Evolutionary conservation across 2,888 invertebrate species (phyloP).

Genomic region (Troilus luridus): DNA sequence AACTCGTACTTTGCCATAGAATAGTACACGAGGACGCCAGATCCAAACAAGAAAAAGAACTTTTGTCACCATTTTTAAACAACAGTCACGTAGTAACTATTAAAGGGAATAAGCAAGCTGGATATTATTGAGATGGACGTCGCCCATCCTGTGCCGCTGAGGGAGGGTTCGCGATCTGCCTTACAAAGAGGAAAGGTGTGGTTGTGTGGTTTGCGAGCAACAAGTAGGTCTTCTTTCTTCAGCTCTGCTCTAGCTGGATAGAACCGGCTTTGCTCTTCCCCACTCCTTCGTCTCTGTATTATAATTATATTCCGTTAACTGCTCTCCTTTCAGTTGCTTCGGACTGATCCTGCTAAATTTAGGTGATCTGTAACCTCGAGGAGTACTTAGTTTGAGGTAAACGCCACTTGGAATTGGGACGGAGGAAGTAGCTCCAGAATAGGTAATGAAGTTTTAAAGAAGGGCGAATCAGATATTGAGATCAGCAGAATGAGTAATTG

Average conservation of each 20-base stretch:
- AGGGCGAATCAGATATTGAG: background rate
- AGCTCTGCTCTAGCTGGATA: conserved; percentile 31
- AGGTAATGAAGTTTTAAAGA: background rate
- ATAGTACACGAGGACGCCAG: too few species aligned
- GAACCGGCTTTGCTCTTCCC: conserved; percentile 46
- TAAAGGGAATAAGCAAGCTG: background rate
- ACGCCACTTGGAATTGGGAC: background rate
- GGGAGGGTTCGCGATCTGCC: background rate
- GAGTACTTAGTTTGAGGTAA: background rate
- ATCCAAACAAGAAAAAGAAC: too few species aligned
- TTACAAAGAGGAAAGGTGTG: background rate
- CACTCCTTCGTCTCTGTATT: conserved; percentile 9
- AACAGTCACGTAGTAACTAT: too few species aligned
- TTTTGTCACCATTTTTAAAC: too few species aligned
- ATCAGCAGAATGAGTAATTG: background rate
- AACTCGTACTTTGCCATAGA: too few species aligned
- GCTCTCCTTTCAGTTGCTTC: conserved; percentile 36
- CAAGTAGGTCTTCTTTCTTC: conserved; percentile 51
- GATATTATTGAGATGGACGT: background rate
- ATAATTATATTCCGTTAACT: conserved; percentile 56
- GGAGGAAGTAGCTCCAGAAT: background rate
- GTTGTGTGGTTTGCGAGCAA: conserved; percentile 28
- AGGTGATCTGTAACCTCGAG: conserved; percentile 1
- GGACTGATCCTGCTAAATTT: conserved; percentile 29
- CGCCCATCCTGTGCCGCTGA: background rate